Evolutionary conservation across 2,797 vertebrate species (phyloP).

Genomic region (Dendrocincla tyrannina): DNA sequence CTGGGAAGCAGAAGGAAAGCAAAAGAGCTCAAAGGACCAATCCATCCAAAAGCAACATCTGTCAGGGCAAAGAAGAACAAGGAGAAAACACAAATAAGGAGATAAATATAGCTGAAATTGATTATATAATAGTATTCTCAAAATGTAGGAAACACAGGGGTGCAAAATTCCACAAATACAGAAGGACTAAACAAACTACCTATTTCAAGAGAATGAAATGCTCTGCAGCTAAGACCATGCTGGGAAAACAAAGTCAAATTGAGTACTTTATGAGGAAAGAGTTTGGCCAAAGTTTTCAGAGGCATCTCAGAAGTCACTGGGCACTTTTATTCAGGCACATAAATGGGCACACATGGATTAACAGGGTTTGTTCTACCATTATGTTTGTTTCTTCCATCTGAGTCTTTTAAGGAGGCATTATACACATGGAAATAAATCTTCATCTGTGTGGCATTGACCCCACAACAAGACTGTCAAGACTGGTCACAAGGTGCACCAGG

Average conservation of each 20-base stretch:
- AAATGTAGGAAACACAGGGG: background rate
- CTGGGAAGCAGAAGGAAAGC: background rate
- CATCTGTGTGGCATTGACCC: background rate
- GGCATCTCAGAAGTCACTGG: background rate
- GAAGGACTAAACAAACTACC: background rate
- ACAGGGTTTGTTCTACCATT: background rate
- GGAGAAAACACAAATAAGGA: background rate
- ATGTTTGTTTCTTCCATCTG: background rate
- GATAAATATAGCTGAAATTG: background rate
- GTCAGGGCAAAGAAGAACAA: background rate
- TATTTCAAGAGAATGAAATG: background rate
- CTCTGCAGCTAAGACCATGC: background rate
- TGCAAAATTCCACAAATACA: background rate
- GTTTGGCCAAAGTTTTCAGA: conserved; percentile 3
- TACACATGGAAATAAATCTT: background rate
- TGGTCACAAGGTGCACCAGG: background rate
- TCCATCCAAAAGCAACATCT: background rate
- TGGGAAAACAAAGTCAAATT: conserved; percentile 2
- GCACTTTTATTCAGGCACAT: background rate
- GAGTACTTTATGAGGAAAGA: background rate
- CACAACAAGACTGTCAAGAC: background rate
- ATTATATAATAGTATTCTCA: background rate
- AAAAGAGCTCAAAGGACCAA: background rate
- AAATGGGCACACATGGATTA: background rate
- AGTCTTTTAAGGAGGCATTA: background rate